Base-by-base conservation (phyloP, 2,888 invertebrate species). In the Ypsolopha sequella region DNA sequence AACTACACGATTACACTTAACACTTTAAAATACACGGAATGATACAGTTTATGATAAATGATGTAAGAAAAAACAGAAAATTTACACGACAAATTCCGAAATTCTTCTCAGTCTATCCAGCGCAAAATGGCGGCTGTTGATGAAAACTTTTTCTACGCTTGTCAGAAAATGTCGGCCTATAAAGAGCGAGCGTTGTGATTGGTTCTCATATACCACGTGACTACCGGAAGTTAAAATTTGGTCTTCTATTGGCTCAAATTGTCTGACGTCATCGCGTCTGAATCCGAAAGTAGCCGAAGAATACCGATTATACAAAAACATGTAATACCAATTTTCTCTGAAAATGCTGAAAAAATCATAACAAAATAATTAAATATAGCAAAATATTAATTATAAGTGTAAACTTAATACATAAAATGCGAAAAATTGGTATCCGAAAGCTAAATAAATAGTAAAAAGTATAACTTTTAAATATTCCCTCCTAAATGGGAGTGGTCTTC, bases 51-150 rank as follows among this genome's bases (percentile, higher is more conserved):
- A 79, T 80, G 80, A 81, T 80, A 77, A 80, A 84, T 82, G 86
- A 84, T 86, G 84, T 84, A 85, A 80, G 85, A 87, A 86, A 87
- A 85, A 84, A 87, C 85, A 88, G 89, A 87, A 89, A 89, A 89
- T 89, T 90, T 90, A 89, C 87, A 88, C 88, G 89, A 89, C 89
- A 90, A 90, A 89, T 88, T 89, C 89, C 89, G 89, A 91, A 92
- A 90, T 91, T 90, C 90, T 89, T 89, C 90, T 89, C 89, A 91
- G 90, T 90, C 91, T 89, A 89, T 89, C 89, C 91, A 91, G 91
- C 91, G 91, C 93, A 95, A 95, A 92, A 95, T 95, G 95, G 95
- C 95, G 93, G 94, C 94, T 93, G 93, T 93, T 94, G 94, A 93
- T 93, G 93, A 93, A 91, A 93, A 94, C 92, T 94, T 95, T 94